A percentile compares a stretch with the other conserved stretches of the same genome.
phyloP scores from a whole-genome alignment of 1,140 invertebrate species.

The Amyelois transitella region DNA sequence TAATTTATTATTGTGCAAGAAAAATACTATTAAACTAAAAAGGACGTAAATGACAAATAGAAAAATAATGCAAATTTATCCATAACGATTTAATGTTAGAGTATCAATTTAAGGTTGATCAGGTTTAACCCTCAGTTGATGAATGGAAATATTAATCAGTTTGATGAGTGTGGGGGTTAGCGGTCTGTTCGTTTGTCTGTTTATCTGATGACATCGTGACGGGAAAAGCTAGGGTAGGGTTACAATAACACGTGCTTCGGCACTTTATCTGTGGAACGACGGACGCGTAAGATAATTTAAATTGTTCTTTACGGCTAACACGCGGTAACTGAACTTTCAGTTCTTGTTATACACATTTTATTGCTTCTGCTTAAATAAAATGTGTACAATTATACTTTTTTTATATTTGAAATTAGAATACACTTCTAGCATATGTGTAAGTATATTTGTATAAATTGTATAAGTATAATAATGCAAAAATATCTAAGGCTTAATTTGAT shows the following conservation, averaged over 20 bases:
- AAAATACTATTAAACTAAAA: background rate
- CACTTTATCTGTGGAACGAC: background rate
- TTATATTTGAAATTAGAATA: background rate
- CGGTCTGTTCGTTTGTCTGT: conserved; percentile 25
- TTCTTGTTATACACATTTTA: too few species aligned
- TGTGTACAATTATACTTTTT: too few species aligned
- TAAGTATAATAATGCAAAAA: too few species aligned
- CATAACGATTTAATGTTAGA: background rate
- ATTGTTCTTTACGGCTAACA: conserved; percentile 1
- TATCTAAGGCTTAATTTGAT: background rate
- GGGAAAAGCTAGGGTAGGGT: conserved; percentile 17
- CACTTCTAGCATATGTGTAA: background rate
- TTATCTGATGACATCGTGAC: conserved; percentile 34
- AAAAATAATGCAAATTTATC: background rate
- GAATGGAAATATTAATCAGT: conserved; percentile 34
- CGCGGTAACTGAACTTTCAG: background rate
- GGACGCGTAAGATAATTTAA: conserved; percentile 6
- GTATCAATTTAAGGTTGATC: background rate
- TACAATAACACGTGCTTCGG: conserved; percentile 28
- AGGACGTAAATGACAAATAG: background rate
- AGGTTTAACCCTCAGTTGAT: conserved; percentile 30
- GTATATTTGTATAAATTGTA: background rate
- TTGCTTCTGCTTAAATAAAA: too few species aligned
- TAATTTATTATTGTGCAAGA: conserved; percentile 10
- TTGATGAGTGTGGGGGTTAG: conserved; percentile 37